Evolutionary conservation across 2,888 invertebrate species (phyloP).

Genomic region (Trissolcus japonicus): DNA sequence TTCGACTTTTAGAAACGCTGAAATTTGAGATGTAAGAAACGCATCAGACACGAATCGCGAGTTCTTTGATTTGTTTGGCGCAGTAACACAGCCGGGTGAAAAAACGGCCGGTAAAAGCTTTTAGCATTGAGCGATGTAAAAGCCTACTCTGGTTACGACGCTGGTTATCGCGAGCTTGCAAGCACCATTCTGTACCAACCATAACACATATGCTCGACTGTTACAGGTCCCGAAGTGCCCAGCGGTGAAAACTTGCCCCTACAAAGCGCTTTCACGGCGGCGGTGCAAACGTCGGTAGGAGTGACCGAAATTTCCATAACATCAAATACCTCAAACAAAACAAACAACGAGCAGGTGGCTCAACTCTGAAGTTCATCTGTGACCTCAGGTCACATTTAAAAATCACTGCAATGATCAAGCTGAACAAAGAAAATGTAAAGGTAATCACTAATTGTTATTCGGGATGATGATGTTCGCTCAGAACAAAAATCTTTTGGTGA

Average conservation of each 20-base stretch:
- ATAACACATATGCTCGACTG: constrained; percentile 53
- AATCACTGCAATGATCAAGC: background rate
- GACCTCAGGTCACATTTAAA: constrained; percentile 53
- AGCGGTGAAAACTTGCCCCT: constrained; percentile 70
- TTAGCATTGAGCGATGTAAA: constrained; percentile 26
- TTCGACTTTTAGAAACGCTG: too few relatives aligned
- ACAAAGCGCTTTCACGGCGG: constrained; percentile 69
- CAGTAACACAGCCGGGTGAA: background rate
- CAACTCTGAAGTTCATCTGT: constrained; percentile 64
- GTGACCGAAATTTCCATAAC: constrained; percentile 71
- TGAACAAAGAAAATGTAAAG: background rate
- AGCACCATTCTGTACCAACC: constrained; percentile 22
- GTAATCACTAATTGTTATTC: background rate
- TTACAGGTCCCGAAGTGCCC: constrained; percentile 70
- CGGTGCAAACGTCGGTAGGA: constrained; percentile 71
- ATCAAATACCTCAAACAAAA: constrained; percentile 67
- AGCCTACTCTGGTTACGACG: constrained; percentile 55
- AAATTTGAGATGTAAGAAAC: constrained; percentile 25
- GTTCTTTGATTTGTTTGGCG: constrained; percentile 27
- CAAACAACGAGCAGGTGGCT: constrained; percentile 70
- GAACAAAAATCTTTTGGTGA: background rate
- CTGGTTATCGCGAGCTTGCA: constrained; percentile 34
- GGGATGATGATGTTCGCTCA: background rate
- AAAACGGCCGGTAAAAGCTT: constrained; percentile 39
- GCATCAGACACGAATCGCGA: constrained; percentile 15